phyloP scores from a whole-genome alignment of 2,888 invertebrate species.

The Chrysopilus asiliformis region DNA sequence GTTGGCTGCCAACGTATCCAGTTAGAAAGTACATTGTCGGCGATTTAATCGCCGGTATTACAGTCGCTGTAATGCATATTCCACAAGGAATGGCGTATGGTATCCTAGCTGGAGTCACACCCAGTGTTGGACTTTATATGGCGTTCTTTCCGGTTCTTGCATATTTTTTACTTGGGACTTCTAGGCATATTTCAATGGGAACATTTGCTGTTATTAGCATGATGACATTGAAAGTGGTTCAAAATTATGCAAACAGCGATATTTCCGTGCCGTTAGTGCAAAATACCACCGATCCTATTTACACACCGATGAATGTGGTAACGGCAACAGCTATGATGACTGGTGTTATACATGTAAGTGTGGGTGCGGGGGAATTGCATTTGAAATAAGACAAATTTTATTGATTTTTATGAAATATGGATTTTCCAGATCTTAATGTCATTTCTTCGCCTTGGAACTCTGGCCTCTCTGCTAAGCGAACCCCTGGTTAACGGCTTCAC shows the following conservation, averaged over 20 bases:
- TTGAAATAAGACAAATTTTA: neutral
- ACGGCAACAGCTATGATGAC: slow-evolving; percentile 60
- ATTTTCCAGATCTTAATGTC: slow-evolving; percentile 46
- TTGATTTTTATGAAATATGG: neutral
- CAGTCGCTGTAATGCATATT: slow-evolving; percentile 75
- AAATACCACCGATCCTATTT: slow-evolving; percentile 17
- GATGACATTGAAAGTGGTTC: slow-evolving; percentile 67
- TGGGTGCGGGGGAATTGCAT: too few relatives aligned
- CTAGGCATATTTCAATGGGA: slow-evolving; percentile 71
- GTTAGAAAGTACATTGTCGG: slow-evolving; percentile 44
- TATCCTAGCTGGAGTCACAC: slow-evolving; percentile 50
- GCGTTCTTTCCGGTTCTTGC: slow-evolving; percentile 76
- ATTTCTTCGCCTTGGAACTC: slow-evolving; percentile 43
- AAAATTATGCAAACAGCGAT: slow-evolving; percentile 35
- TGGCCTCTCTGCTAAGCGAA: slow-evolving; percentile 48
- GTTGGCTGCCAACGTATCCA: slow-evolving; percentile 50
- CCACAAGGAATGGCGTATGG: slow-evolving; percentile 71
- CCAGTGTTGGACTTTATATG: slow-evolving; percentile 60
- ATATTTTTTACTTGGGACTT: slow-evolving; percentile 71
- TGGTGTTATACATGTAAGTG: slow-evolving; percentile 50
- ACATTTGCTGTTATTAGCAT: slow-evolving; percentile 72
- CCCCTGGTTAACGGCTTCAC: slow-evolving; percentile 60
- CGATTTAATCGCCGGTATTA: slow-evolving; percentile 71
- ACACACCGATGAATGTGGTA: slow-evolving; percentile 52
- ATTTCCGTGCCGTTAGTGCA: neutral